These are phyloP conservation scores for Hyaena hyaena DNA, from an alignment of 2,113 vertebrate genomes.

Conservation along the genomic window DNA sequence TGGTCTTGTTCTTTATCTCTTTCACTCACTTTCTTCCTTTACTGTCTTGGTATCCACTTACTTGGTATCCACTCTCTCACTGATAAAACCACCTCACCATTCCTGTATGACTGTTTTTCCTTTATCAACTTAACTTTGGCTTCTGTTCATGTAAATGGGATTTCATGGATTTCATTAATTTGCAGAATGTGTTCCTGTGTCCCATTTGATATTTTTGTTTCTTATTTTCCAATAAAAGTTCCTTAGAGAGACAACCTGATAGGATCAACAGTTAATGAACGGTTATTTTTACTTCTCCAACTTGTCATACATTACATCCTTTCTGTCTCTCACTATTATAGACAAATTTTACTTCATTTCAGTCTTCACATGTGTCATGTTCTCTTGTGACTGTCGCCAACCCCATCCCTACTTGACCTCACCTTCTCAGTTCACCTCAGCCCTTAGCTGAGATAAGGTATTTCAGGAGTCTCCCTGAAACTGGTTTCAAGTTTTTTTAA, in stretches of 20 bases:
- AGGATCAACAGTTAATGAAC: neutral
- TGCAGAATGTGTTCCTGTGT: neutral
- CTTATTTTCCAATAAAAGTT: neutral
- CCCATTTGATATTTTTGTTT: neutral
- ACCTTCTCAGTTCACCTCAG: neutral
- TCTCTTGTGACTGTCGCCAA: neutral
- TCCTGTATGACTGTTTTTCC: neutral
- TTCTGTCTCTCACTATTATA: neutral
- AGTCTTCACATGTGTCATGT: neutral
- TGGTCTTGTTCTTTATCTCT: neutral
- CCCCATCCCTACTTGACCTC: accelerated
- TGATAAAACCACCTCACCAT: neutral
- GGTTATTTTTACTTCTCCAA: neutral
- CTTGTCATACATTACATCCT: neutral
- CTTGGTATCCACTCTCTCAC: neutral
- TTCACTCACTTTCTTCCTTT: neutral
- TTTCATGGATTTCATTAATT: neutral
- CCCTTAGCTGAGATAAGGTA: neutral
- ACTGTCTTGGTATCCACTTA: neutral
- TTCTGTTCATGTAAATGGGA: neutral
- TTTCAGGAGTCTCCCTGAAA: neutral
- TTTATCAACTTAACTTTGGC: neutral
- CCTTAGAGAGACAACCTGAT: neutral
- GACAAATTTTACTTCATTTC: neutral
- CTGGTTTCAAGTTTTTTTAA: neutral